A percentile compares a stretch with the other conserved stretches of the same genome.
These are phyloP conservation scores for Eupithecia tripunctaria DNA, from an alignment of 2,888 invertebrate genomes.

Conservation along the genomic window DNA sequence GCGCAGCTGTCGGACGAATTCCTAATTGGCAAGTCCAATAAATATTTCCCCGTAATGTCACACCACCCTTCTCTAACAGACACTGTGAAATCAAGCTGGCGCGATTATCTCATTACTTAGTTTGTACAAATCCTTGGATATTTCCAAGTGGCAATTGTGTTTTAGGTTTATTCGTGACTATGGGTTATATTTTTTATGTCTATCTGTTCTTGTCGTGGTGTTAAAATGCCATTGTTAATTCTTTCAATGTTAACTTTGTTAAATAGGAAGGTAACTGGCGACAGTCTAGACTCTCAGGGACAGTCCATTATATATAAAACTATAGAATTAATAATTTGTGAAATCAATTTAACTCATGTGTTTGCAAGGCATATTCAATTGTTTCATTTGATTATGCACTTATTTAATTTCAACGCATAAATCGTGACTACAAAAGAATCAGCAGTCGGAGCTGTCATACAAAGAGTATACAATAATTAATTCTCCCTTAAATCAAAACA, in stretches of 20 bases:
- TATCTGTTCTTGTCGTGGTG: not conserved
- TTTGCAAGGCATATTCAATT: not conserved
- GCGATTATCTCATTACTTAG: slow-evolving; percentile 29
- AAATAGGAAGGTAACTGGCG: not conserved
- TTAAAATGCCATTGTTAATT: not conserved
- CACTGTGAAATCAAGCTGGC: slow-evolving; percentile 31
- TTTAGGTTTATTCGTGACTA: not conserved
- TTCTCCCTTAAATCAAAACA: slow-evolving; percentile 77
- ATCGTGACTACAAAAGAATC: slow-evolving; percentile 5
- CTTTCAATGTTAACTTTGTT: not conserved
- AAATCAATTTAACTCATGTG: not conserved
- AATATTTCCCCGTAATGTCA: slow-evolving; percentile 61
- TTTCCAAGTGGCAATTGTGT: not conserved
- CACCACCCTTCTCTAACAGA: slow-evolving; percentile 46
- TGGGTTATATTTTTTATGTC: not conserved
- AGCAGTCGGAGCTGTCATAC: slow-evolving; percentile 46
- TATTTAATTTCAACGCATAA: not conserved
- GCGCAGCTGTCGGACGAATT: slow-evolving; percentile 73
- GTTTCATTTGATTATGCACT: not conserved
- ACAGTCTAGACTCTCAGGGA: not conserved
- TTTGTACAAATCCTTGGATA: slow-evolving; percentile 16
- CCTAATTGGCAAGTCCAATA: slow-evolving; percentile 70
- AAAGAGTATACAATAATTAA: slow-evolving; percentile 71
- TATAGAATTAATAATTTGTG: not conserved
- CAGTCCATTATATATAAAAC: not conserved